These are phyloP conservation scores for Tetrao urogallus DNA, from an alignment of 2,113 vertebrate species.

Conservation along the genomic window DNA sequence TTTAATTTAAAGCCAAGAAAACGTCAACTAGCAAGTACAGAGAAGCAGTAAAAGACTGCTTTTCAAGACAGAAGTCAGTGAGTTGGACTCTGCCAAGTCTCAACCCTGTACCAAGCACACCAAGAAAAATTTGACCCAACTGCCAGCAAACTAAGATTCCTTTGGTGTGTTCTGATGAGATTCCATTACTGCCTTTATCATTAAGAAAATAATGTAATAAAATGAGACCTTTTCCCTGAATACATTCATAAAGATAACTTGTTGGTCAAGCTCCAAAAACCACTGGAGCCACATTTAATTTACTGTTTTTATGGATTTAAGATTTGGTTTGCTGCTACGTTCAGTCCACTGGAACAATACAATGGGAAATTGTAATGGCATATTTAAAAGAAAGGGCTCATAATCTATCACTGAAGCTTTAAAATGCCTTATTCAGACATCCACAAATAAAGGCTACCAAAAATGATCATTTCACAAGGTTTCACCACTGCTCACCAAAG, in stretches of 20 bases:
- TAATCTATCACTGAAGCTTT: conserved; percentile 56
- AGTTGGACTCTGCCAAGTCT: conserved; percentile 70
- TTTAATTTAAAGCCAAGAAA: conserved; percentile 82
- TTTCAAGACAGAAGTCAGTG: conserved; percentile 70
- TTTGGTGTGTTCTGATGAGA: conserved; percentile 72
- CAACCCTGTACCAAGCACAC: conserved; percentile 59
- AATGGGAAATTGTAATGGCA: conserved; percentile 65
- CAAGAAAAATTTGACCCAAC: conserved; percentile 61
- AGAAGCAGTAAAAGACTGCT: conserved; percentile 63
- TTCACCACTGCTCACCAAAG: conserved; percentile 13
- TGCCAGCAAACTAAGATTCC: conserved; percentile 72
- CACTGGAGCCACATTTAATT: conserved; percentile 84
- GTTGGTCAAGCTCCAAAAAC: conserved; percentile 82
- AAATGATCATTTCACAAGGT: conserved; percentile 15
- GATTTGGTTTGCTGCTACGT: conserved; percentile 63
- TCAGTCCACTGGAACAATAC: conserved; percentile 61
- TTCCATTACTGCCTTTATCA: conserved; percentile 80
- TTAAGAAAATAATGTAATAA: conserved; percentile 81
- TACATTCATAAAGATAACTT: conserved; percentile 82
- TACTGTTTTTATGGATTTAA: conserved; percentile 75
- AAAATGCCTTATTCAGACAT: conserved; percentile 36
- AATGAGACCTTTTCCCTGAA: conserved; percentile 77
- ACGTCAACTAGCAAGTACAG: conserved; percentile 80
- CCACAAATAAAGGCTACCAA: conserved; percentile 46
- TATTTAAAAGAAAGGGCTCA: conserved; percentile 24